Evolutionary conservation across 2,888 invertebrate genomes (phyloP), one percentile per base, ranked within the genome.

Genomic region (Phengaris arion): DNA sequence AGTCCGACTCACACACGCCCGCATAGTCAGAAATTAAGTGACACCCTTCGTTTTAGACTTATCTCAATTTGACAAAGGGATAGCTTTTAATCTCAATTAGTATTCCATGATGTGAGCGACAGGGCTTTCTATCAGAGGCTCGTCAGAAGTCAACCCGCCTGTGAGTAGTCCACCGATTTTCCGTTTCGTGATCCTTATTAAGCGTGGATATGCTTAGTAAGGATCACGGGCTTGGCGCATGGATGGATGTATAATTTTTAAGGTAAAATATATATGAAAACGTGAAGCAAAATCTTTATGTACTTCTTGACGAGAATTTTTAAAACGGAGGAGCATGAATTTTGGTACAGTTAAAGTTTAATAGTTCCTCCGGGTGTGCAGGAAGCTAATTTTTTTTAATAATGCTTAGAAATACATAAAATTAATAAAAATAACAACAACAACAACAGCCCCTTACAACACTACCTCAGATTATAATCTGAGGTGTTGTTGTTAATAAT

Each of bases 81-180:
- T 35, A 35, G 64, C 64, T 64, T 64, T 64, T 64, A 64, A 45
- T 64, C 64, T 64, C 35, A 64, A 64, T 64, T 64, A 64, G 64
- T 64, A 45, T 35, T 35, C 10, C 64, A 45, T 45, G 64, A 64
- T 64, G 35, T 45, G 12, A 64, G 64, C 7, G 64, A 64, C 64
- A 64, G 64, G 64, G 35, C 64, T 64, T 35, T 64, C 64, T 64
- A 64, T 64, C 64, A 64, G 64, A 35, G 45, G 64, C 64, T 64
- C 35, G 13, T 45, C 59, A 64, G 59, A 35, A 35, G 64, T 64
- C 13, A 0, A 10, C 64, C 64, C 64, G 13, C 64, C 64, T 12
- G 64, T 35, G 64, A 64, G 22, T 22, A 15, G 59, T 7, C 64
- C 35, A 35, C 45, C 64, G 35, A 64, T 45, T 64, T 64, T 35